Evolutionary conservation across 2,113 vertebrate species (phyloP), one percentile per base, ranked within the genome.

Genomic region (Psittacula cyanocephala): DNA sequence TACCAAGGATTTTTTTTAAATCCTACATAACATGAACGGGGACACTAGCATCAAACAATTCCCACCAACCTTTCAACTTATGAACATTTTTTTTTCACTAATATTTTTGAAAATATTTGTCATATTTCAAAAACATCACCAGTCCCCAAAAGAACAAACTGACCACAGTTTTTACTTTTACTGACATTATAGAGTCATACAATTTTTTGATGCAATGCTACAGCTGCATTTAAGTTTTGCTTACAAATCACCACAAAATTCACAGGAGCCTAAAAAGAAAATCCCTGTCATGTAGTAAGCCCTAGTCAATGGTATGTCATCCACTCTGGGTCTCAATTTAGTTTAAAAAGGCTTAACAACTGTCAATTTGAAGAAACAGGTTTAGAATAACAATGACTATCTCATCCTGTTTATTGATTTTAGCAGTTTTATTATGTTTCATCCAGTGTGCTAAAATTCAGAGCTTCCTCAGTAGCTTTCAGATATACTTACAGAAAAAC

Each of bases 371-470:
- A 57, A 93, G 89, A 63, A 96, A 75, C 35, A 43, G 27, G 6
- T 89, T 88, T 80, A 53, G 88, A 96, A 94, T 97, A 96, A 59
- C 60, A 96, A 95, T 91, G 50, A 84, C 39, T 16, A 53, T 27
- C 10, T 96, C 39, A 92, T 86, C 47, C 41, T 96, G 17, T 76
- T 74, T 91, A 96, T 95, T 96, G 93, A 97, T 97, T 96, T 97
- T 91, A 77, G 28, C 25, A 20, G 3, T 76, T 95, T 94, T 89
- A 86, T 95, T 83, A 59, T 65, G 35, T 85, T 97, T 96, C 88
- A 91, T 96, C 29, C 70, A 76, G 18, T 49, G 18, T 76, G 41
- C 19, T 96, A 78, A 94, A 86, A 96, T 94, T 88, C 86, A 89
- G 14, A 92, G 43, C 44, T 43, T 94, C 28, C 31, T 11, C 46